These are phyloP conservation scores for Lasioglossum oenotherae DNA, from an alignment of 2,888 invertebrate species.

Conservation along the genomic window DNA sequence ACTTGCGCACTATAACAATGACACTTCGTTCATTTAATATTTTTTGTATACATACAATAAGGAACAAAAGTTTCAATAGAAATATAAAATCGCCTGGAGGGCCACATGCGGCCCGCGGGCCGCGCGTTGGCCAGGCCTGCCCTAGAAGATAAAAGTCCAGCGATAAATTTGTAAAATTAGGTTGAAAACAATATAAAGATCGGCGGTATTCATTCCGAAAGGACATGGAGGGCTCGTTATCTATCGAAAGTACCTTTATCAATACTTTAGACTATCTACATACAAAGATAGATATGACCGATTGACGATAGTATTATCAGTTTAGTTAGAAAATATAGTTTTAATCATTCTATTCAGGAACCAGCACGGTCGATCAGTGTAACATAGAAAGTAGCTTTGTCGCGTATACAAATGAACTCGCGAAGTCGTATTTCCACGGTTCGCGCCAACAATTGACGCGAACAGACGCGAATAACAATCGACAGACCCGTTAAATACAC, in stretches of 20 bases:
- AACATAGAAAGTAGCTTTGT: neutral
- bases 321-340: neutral
- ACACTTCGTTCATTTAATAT: too few relatives aligned
- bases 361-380: neutral
- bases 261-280: neutral
- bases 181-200: neutral
- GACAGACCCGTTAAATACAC: neutral
- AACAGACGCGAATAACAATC: slow-evolving; percentile 20
- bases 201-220: neutral
- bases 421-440: slow-evolving; percentile 34
- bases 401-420: neutral
- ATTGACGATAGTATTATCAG: slow-evolving; percentile 14
- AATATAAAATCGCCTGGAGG: too few relatives aligned
- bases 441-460: neutral
- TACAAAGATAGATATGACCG: neutral
- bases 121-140: too few relatives aligned
- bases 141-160: neutral
- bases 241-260: neutral
- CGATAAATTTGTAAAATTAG: neutral
- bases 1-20: too few relatives aligned
- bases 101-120: too few relatives aligned
- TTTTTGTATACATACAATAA: too few relatives aligned
- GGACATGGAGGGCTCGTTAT: neutral
- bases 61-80: too few relatives aligned
- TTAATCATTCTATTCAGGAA: neutral